phyloP scores from a whole-genome alignment of 2,888 invertebrate species.

The Entomobrya multifasciata region DNA sequence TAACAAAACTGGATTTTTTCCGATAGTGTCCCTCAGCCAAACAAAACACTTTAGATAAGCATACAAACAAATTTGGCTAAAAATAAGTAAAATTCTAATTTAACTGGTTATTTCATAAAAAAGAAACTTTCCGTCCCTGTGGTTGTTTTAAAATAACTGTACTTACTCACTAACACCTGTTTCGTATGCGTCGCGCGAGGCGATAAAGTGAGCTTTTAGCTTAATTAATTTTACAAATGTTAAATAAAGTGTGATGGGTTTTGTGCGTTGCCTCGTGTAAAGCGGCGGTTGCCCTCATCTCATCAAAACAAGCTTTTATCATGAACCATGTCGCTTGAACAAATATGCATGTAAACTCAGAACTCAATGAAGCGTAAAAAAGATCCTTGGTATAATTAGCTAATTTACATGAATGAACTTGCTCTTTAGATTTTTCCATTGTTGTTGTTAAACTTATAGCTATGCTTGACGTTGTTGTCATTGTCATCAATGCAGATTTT shows the following conservation, averaged over 20 bases:
- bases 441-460: background rate
- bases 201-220: conserved; percentile 2
- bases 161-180: conserved; percentile 1
- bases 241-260: background rate
- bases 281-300: background rate
- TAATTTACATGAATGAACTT: conserved; percentile 33
- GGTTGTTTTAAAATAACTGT: conserved; percentile 11
- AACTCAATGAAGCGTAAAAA: background rate
- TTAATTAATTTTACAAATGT: conserved; percentile 20
- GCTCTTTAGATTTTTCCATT: background rate
- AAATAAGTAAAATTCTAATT: background rate
- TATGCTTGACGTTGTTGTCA: background rate
- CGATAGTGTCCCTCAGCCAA: background rate
- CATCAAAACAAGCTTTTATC: background rate
- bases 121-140: conserved; percentile 16
- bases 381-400: conserved; percentile 42
- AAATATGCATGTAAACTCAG: background rate
- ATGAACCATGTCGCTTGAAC: background rate
- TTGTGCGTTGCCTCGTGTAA: too few relatives aligned
- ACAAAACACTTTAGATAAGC: background rate
- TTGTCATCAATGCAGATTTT: background rate
- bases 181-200: background rate
- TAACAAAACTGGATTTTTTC: background rate
- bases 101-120: background rate
- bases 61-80: background rate